Percentiles rank a stretch among this genome's conserved stretches.
These are phyloP conservation scores for Xiphorhynchus elegans DNA, from an alignment of 2,113 vertebrate genomes.

Conservation along the genomic window DNA sequence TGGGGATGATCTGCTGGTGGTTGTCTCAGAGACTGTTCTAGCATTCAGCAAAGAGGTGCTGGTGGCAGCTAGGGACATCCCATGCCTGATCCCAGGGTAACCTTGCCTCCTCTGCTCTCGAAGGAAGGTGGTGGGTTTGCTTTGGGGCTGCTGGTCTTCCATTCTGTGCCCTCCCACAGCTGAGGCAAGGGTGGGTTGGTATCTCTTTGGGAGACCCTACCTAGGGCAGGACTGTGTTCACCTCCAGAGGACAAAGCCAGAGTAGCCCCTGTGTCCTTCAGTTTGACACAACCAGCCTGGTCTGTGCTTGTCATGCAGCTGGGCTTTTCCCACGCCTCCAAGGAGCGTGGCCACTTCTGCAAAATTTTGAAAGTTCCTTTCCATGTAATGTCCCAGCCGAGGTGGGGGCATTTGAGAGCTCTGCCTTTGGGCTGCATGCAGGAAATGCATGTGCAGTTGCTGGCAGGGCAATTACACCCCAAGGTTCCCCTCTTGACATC, in stretches of 20 bases:
- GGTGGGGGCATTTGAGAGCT: neutral
- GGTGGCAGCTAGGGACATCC: neutral
- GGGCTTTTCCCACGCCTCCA: neutral
- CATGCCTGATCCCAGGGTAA: fast-evolving
- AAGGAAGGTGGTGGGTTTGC: fast-evolving
- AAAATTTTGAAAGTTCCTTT: neutral
- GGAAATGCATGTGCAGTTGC: no score
- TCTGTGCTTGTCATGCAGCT: neutral
- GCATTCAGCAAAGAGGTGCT: no score
- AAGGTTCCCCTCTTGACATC: neutral
- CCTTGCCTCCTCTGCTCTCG: neutral
- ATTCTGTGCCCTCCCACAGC: fast-evolving
- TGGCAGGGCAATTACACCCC: neutral
- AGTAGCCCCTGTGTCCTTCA: neutral
- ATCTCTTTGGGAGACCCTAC: neutral
- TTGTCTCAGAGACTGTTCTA: neutral
- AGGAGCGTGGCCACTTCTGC: fast-evolving
- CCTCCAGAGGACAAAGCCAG: neutral
- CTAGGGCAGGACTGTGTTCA: neutral
- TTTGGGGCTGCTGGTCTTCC: neutral
- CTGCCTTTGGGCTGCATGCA: neutral
- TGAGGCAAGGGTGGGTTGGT: fast-evolving
- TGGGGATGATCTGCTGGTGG: neutral
- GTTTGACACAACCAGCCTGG: neutral
- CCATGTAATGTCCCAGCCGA: fast-evolving